Evolutionary conservation across 1,140 invertebrate genomes (phyloP), one percentile per base, ranked within the genome.

Genomic region (Drosophila lacteicornis): DNA sequence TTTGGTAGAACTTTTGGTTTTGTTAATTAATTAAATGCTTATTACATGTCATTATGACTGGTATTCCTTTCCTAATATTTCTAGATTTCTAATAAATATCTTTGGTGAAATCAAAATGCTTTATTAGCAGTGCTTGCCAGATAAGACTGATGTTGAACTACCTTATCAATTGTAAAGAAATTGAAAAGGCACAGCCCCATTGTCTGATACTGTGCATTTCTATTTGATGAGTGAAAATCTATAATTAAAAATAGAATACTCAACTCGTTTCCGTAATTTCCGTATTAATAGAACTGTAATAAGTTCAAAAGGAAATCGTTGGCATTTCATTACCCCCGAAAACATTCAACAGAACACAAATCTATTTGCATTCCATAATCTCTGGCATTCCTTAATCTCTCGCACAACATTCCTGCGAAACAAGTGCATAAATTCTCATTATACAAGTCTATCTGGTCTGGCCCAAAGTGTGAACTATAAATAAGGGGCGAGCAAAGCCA

Each of bases 401-500:
- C 27, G n/a, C 12, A 33, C 19, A 30, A 36, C 51, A 71, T 71
- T 51, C 27, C 36, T 27, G 30, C n/a, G 30, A 71, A 71, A 36
- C 36, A 22, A 71, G 46, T 60, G 67, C 30, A 73, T 60, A 43
- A 70, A 60, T 60, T 73, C 53, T 42, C 38, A 67, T 33, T 55
- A 69, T 70, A 57, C 42, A 38, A 13, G 25, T n/a, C 17, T 22
- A 55, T 40, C 53, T 40, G 4, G 3, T 7, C 53, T 40, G 8
- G 3, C 13, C 36, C 19, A 59, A 50, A 66, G 68, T 67, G 83
- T 61, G 71, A 87, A 74, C 55, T 43, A 51, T 55, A 86, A 86
- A 87, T 86, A 87, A 79, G 88, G 71, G 53, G 19, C 42, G 49
- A 51, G 49, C 59, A 42, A 13, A 13, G 36, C 42, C 61, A 67